Evolutionary conservation across 2,113 vertebrate species (phyloP), one percentile per base, ranked within the genome.

Genomic region (Rhagologus leucostigma): DNA sequence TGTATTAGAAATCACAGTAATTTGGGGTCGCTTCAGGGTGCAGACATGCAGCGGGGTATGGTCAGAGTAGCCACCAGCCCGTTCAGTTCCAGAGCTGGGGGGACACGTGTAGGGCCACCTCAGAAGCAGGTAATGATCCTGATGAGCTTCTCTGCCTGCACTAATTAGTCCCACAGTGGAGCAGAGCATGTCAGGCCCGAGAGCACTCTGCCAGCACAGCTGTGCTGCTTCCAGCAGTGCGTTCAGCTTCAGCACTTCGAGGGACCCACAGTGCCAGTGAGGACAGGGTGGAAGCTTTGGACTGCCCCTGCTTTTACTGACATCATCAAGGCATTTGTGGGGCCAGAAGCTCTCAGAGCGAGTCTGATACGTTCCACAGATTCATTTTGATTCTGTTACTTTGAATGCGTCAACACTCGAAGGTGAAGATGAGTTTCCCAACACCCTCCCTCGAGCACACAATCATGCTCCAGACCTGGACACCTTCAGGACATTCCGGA

Each of bases 241-340:
- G 3, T 39, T 8, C 21, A 29, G 56, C 70, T 53, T 42, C 23
- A 27, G 80, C 19, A 2, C 15, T 29, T 7, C 0, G 3, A 24
- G 65, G 35, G 29, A n/a, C 19, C 14, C 6, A 10, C 32, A 12
- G 3, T 17, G 24, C 42, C 20, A 6, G 20, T 4, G 32, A 5
- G 5, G 67, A 10, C 30, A 77, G 64, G 16, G 7, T 27, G 41
- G 49, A 21, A 85, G 18, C 29, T 70, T 50, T 26, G 50, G n/a
- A 9, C 35, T 52, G n/a, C 6, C 55, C 29, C 35, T 59, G 82
- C 24, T 65, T 42, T 70, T 44, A 41, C 59, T 42, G 10, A 32
- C 50, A 64, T 23, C 18, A 6, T 3, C 20, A 13, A 41, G 35
- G 22, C 22, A n/a, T 65, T 5, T 74, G 41, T 0, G 0, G 32